These are phyloP conservation scores for Xenotilapia caudafasciata DNA, from an alignment of 2,113 vertebrate genomes.

Conservation along the genomic window DNA sequence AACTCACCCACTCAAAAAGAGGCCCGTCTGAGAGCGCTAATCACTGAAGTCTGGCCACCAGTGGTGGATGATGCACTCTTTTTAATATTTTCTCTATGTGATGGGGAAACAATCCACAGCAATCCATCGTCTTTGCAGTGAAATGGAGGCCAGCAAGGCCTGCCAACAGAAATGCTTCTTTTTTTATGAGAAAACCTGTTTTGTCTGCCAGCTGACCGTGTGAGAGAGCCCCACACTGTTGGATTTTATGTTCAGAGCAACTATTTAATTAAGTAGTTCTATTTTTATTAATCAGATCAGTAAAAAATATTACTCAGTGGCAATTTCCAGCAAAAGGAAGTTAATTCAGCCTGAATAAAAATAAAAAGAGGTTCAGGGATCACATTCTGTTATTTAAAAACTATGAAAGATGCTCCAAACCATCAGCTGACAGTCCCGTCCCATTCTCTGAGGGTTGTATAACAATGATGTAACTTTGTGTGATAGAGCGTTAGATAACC, in stretches of 20 bases:
- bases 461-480: background rate
- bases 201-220: background rate
- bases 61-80: background rate
- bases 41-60: background rate
- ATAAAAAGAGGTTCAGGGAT: background rate
- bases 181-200: background rate
- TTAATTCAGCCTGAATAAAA: background rate
- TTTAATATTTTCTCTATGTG: background rate
- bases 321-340: background rate
- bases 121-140: background rate
- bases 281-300: background rate
- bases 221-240: background rate
- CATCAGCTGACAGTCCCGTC: background rate
- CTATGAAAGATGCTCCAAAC: background rate
- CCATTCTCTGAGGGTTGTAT: background rate
- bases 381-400: background rate
- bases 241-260: background rate
- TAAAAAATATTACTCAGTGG: background rate
- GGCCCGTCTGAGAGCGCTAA: background rate
- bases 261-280: background rate
- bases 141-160: background rate
- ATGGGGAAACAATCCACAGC: background rate
- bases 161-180: background rate
- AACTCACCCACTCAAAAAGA: background rate
- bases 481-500: background rate